phyloP scores from a whole-genome alignment of 2,113 vertebrate genomes.

The Theristicus caerulescens region DNA sequence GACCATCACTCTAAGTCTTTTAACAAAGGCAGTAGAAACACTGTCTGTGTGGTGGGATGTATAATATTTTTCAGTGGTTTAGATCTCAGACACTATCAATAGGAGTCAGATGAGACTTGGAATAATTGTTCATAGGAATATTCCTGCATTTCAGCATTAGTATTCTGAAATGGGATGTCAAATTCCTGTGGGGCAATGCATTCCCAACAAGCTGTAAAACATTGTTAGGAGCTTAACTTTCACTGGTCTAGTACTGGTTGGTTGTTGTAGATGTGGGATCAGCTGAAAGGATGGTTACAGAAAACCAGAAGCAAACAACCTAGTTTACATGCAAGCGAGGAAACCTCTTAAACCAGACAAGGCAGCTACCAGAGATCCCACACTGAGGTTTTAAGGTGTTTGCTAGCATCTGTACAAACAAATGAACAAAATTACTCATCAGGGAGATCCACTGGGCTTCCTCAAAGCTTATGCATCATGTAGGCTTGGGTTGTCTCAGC shows the following conservation, averaged over 20 bases:
- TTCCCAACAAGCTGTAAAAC: background rate
- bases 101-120: background rate
- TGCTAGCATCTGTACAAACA: background rate
- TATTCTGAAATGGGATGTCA: background rate
- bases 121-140: background rate
- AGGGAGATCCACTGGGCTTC: background rate
- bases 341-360: background rate
- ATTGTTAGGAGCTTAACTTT: background rate
- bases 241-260: background rate
- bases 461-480: background rate
- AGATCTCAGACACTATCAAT: background rate
- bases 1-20: background rate
- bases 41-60: background rate
- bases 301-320: background rate
- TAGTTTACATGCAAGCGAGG: background rate
- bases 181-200: background rate
- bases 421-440: background rate
- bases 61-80: background rate
- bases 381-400: background rate
- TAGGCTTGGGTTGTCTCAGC: background rate
- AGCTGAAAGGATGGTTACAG: background rate
- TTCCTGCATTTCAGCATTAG: background rate
- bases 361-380: background rate
- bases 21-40: background rate
- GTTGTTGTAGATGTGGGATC: background rate